phyloP scores from a whole-genome alignment of 2,797 vertebrate genomes.

The Tamandua tetradactyla region DNA sequence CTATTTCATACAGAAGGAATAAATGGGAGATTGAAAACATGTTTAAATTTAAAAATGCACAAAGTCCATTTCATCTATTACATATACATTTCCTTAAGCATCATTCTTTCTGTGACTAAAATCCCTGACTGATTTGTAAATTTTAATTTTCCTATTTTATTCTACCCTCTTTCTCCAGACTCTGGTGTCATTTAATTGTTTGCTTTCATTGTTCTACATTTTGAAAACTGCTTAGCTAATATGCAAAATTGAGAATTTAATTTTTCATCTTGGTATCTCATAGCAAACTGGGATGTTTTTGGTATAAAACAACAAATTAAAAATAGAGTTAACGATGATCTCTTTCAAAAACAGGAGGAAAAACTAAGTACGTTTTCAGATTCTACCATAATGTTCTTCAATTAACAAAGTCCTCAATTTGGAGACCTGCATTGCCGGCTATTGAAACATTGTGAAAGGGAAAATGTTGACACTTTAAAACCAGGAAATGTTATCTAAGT shows the following conservation, averaged over 20 bases:
- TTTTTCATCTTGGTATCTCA: neutral
- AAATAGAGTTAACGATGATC: neutral
- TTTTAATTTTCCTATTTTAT: neutral
- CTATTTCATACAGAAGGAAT: neutral
- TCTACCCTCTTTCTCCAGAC: neutral
- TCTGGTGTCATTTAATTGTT: neutral
- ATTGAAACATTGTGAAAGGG: neutral
- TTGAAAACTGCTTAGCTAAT: neutral
- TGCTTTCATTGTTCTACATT: neutral
- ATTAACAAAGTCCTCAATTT: neutral
- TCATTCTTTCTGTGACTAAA: neutral
- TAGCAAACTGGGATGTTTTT: neutral
- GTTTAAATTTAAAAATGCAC: neutral
- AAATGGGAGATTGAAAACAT: neutral
- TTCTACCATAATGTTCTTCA: neutral
- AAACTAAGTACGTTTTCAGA: neutral
- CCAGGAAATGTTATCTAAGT: neutral
- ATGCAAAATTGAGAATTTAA: neutral
- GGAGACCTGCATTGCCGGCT: neutral
- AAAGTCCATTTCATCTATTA: neutral
- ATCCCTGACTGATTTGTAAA: neutral
- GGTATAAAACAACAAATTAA: neutral
- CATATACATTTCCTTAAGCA: neutral
- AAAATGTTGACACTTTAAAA: neutral
- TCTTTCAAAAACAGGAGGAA: conserved; percentile 44